Percentiles rank a stretch among this genome's conserved stretches.
Conservation (phyloP, 2,113 vertebrate species). For the Colius striatus region DNA sequence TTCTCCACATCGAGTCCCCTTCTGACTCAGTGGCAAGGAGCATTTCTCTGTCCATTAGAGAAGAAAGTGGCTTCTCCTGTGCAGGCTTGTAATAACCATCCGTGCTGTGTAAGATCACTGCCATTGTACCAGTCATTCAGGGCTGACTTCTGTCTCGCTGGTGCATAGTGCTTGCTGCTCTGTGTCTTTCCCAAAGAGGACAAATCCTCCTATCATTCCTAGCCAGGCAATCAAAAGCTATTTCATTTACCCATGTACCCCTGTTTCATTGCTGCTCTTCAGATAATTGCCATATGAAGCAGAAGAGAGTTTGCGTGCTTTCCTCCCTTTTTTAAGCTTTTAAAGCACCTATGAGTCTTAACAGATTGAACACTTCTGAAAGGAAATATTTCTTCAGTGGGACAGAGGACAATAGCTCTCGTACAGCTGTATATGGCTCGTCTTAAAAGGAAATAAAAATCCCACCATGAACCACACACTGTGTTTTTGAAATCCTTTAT, state of each 20-base stretch:
- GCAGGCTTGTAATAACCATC: not conserved
- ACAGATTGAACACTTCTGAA: constrained; percentile 44
- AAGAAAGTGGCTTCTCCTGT: not conserved
- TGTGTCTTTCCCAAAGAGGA: not conserved
- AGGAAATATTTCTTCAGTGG: constrained; percentile 51
- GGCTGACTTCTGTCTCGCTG: not conserved
- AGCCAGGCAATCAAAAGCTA: constrained; percentile 30
- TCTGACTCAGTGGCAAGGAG: not conserved
- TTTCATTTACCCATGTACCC: constrained; percentile 47
- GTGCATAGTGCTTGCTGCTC: not conserved
- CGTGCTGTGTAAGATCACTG: not conserved
- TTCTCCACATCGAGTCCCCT: not conserved
- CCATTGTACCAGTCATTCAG: not conserved
- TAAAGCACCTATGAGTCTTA: constrained; percentile 50
- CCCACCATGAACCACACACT: constrained; percentile 54
- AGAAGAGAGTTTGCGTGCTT: constrained; percentile 35
- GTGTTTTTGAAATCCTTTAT: constrained; percentile 66
- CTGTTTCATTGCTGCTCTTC: constrained; percentile 26
- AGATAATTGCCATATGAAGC: constrained; percentile 48
- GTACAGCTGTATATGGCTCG: constrained; percentile 46
- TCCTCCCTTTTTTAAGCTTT: constrained; percentile 16
- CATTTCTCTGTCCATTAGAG: not conserved
- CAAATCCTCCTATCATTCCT: not conserved
- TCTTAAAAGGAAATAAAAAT: constrained; percentile 63
- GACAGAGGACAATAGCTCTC: constrained; percentile 58